phyloP scores from a whole-genome alignment of 2,113 vertebrate genomes.

The Pantherophis guttatus region DNA sequence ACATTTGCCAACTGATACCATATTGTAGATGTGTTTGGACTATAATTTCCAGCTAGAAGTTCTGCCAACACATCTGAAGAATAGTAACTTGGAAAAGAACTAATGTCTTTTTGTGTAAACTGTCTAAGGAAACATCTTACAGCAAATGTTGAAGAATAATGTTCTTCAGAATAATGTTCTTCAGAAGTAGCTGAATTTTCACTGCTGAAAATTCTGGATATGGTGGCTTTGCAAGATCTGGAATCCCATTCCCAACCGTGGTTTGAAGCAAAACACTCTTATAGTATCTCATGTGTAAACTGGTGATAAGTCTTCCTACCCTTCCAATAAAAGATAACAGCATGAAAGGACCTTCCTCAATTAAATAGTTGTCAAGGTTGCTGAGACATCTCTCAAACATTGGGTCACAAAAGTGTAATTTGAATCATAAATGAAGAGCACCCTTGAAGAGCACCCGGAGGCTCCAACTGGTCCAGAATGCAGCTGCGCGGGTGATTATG shows the following conservation, averaged over 20 bases:
- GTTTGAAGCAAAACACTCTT: not conserved
- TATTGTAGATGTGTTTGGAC: not conserved
- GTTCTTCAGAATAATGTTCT: not conserved
- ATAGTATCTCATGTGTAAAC: not conserved
- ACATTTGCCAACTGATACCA: not conserved
- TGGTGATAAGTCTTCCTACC: not conserved
- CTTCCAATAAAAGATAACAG: not conserved
- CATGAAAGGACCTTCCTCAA: not conserved
- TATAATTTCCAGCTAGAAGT: not conserved
- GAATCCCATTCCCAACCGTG: not conserved
- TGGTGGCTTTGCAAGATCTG: not conserved
- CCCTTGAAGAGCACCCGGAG: too few relatives aligned
- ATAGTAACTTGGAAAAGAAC: not conserved
- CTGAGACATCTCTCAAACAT: not conserved
- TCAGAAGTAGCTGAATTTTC: not conserved
- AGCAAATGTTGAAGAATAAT: not conserved
- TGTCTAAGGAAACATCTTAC: not conserved
- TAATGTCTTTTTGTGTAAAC: not conserved
- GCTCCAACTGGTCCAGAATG: too few relatives aligned
- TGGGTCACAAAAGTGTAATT: not conserved
- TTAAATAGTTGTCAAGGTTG: not conserved
- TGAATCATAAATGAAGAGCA: not conserved
- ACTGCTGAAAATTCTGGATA: not conserved
- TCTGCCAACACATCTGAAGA: not conserved
- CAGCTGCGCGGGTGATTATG: too few relatives aligned